Evolutionary conservation across 2,113 vertebrate species (phyloP).

Genomic region (Psophia crepitans): DNA sequence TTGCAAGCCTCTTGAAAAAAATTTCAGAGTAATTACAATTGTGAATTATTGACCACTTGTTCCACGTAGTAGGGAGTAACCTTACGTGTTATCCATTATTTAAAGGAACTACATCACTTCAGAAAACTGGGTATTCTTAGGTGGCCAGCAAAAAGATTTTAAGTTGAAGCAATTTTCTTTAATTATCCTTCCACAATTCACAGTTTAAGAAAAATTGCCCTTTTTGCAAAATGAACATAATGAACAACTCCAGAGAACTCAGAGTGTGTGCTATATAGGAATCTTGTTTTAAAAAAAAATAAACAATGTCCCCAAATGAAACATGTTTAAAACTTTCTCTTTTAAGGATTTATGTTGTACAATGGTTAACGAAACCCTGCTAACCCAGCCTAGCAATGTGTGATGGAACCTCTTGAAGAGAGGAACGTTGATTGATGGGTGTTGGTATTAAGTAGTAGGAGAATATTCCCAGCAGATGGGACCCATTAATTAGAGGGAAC

Average conservation of each 20-base stretch:
- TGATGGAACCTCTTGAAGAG: not conserved
- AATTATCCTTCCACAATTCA: not conserved
- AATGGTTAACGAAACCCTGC: not conserved
- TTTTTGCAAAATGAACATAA: not conserved
- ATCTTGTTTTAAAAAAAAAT: not conserved
- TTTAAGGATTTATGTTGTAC: not conserved
- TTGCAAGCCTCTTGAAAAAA: not conserved
- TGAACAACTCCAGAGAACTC: not conserved
- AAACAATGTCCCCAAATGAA: not conserved
- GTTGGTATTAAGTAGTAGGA: not conserved
- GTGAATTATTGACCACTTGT: not conserved
- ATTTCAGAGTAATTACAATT: not conserved
- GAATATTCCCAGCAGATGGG: not conserved
- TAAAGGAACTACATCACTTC: not conserved
- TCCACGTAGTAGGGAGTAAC: not conserved
- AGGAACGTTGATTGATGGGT: not conserved
- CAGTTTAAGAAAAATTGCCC: not conserved
- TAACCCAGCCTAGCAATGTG: not conserved
- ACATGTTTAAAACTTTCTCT: not conserved
- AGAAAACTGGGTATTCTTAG: not conserved
- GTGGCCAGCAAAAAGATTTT: slow-evolving; percentile 1
- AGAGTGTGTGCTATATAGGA: not conserved
- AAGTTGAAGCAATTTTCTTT: not conserved
- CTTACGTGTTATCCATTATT: not conserved
- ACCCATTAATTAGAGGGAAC: not conserved